Percentiles rank a stretch among this genome's conserved stretches.
phyloP scores from a whole-genome alignment of 2,888 invertebrate species.

The Bursaphelenchus okinawaensis region DNA sequence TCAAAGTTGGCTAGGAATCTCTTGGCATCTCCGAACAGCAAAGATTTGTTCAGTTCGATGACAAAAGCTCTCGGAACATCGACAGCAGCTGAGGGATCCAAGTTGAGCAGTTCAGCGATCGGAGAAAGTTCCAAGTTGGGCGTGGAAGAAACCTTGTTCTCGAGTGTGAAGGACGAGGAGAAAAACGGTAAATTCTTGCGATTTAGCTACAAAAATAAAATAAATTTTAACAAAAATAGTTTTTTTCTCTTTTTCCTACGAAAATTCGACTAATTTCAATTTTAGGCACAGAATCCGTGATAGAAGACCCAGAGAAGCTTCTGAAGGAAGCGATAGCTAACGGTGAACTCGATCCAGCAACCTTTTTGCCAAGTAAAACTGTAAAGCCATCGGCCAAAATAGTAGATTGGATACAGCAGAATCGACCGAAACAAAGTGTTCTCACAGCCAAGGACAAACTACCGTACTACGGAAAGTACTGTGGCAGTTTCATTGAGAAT shows the following conservation, averaged over 20 bases:
- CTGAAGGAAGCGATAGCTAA: conserved; percentile 44
- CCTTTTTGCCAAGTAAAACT: conserved; percentile 37
- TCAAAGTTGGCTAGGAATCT: conserved; percentile 49
- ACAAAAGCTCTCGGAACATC: conserved; percentile 19
- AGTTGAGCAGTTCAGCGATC: conserved; percentile 30
- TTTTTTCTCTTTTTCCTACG: too few relatives aligned
- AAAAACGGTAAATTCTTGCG: conserved; percentile 13
- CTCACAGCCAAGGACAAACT: conserved; percentile 37
- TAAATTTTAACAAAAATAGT: background rate
- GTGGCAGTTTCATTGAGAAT: conserved; percentile 46
- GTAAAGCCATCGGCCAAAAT: conserved; percentile 45
- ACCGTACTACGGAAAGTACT: conserved; percentile 55
- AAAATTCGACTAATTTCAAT: too few relatives aligned
- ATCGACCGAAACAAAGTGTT: conserved; percentile 38
- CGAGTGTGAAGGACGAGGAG: conserved; percentile 18
- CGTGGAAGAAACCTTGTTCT: conserved; percentile 4
- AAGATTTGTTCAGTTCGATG: conserved; percentile 21
- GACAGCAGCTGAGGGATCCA: conserved; percentile 18
- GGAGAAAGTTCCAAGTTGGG: background rate
- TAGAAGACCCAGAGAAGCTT: conserved; percentile 37
- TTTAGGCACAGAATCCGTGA: conserved; percentile 23
- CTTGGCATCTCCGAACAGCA: conserved; percentile 33
- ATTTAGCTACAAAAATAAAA: conserved; percentile 6
- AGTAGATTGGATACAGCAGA: conserved; percentile 53
- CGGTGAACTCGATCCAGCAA: conserved; percentile 43